phyloP scores from a whole-genome alignment of 2,113 vertebrate genomes.

The Oenanthe oenanthe region DNA sequence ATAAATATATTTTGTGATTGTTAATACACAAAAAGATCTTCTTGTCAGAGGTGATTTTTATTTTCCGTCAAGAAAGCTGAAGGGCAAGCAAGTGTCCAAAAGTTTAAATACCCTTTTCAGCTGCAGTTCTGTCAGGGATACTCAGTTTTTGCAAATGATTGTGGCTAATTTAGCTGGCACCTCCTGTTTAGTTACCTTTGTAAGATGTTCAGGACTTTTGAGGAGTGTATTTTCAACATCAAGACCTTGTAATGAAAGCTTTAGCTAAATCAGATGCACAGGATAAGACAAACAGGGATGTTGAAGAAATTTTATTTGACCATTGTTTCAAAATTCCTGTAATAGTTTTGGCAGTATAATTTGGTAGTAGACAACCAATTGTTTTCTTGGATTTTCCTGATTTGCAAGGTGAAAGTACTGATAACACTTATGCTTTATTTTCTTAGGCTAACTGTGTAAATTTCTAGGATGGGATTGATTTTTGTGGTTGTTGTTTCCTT shows the following conservation, averaged over 20 bases:
- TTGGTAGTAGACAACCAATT: not conserved
- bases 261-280: not conserved
- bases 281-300: not conserved
- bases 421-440: not conserved
- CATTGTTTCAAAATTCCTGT: not conserved
- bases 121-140: not conserved
- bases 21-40: not conserved
- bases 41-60: not conserved
- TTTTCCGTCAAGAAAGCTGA: not conserved
- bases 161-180: accelerated
- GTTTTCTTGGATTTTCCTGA: not conserved
- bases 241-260: not conserved
- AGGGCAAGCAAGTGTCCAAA: not conserved
- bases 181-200: not conserved
- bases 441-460: not conserved
- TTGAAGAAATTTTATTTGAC: not conserved
- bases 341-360: not conserved
- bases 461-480: not conserved
- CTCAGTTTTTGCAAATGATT: not conserved
- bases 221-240: not conserved
- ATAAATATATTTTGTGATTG: not conserved
- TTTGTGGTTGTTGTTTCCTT: not conserved
- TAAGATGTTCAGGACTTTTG: not conserved
- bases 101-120: not conserved
- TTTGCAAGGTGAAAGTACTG: not conserved